Conservation (phyloP, 2,113 vertebrate species). For the Procavia capensis region DNA sequence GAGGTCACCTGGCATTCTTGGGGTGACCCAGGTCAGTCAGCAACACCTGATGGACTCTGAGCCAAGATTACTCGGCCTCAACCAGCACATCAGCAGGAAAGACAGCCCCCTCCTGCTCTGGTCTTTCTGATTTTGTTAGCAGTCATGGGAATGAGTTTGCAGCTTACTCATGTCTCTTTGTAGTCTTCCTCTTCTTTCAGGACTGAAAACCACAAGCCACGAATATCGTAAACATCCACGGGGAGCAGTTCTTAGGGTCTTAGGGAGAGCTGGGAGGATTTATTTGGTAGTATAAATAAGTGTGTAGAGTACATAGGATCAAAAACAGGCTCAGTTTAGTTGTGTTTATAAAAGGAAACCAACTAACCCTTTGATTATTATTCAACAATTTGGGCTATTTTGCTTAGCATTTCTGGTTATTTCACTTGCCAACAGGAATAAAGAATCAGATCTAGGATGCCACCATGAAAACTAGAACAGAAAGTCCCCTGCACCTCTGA, state of each 20-base stretch:
- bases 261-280: constrained; percentile 3
- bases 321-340: neutral
- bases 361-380: neutral
- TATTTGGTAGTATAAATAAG: neutral
- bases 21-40: constrained; percentile 58
- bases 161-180: neutral
- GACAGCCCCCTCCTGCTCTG: constrained; percentile 2
- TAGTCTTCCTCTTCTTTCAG: constrained; percentile 18
- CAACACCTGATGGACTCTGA: constrained; percentile 58
- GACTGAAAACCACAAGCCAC: constrained; percentile 16
- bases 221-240: neutral
- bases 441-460: neutral
- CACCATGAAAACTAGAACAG: neutral
- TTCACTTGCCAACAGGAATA: neutral
- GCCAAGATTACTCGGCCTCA: neutral
- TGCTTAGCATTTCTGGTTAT: neutral
- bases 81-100: neutral
- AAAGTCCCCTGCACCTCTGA: neutral
- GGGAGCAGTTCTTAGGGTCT: constrained; percentile 14
- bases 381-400: neutral
- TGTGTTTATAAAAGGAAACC: neutral
- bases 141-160: constrained; percentile 17
- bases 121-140: constrained; percentile 13
- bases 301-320: neutral
- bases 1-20: constrained; percentile 37